Evolutionary conservation across 2,113 vertebrate genomes (phyloP), one percentile per base, ranked within the genome.

Genomic region (Oncorhynchus tshawytscha): DNA sequence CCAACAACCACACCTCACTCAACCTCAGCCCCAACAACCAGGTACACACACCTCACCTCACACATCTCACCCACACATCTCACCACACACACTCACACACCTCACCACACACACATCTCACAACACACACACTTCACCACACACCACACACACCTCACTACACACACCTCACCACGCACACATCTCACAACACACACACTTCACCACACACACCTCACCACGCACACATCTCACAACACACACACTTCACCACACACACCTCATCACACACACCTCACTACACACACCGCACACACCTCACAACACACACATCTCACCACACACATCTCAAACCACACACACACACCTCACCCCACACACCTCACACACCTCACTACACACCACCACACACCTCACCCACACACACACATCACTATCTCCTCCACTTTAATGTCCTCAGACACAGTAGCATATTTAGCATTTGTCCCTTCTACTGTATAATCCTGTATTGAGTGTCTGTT

Each of bases 101-200:
- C 24, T 22, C 6, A 27, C 64, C 24, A 12, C 12, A 27, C 25
- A 64, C 22, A 94, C 90, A 87, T 93, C 94, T n/a, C n/a, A n/a
- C n/a, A n/a, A n/a, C n/a, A n/a, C n/a, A n/a, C n/a, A n/a, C n/a
- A n/a, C n/a, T n/a, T n/a, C n/a, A n/a, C n/a, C n/a, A n/a, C n/a
- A n/a, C n/a, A n/a, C n/a, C n/a, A n/a, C n/a, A n/a, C n/a, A n/a
- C n/a, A 91, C 18, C 15, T 20, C 8, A 8, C 9, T 24, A 5
- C 39, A 45, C 68, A 70, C 39, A 66, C 25, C 18, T 3, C 27
- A 27, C 9, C 49, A n/a, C n/a, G n/a, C n/a, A n/a, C n/a, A n/a
- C n/a, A n/a, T n/a, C n/a, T n/a, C n/a, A n/a, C n/a, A n/a, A n/a
- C n/a, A n/a, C n/a, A n/a, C n/a, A n/a, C n/a, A n/a, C n/a, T n/a